These are phyloP conservation scores for Probaryconus sp. DNA, from an alignment of 1,140 invertebrate species.

Conservation along the genomic window DNA sequence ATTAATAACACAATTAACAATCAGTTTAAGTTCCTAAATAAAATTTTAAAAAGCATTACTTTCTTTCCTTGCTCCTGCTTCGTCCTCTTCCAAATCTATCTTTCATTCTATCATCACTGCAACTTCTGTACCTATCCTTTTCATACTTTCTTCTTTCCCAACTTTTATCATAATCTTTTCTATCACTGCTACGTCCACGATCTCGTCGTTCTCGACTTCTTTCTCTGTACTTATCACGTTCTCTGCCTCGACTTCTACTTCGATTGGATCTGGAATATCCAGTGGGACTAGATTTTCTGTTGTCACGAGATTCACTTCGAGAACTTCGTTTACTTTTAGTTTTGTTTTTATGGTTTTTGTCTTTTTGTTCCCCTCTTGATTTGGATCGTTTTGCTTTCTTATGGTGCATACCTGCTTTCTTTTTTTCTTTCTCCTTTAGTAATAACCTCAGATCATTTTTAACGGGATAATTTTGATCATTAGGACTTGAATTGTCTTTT, in stretches of 20 bases:
- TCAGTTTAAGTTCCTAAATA: conserved; percentile 18
- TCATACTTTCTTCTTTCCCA: conserved; percentile 68
- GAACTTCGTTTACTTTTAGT: conserved; percentile 60
- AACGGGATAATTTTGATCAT: conserved; percentile 59
- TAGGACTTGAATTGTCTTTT: conserved; percentile 52
- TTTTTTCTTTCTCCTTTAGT: conserved; percentile 77
- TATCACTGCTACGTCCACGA: conserved; percentile 65
- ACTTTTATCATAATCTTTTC: conserved; percentile 67
- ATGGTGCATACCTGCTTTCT: conserved; percentile 68
- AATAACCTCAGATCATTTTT: conserved; percentile 76
- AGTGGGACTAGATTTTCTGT: conserved; percentile 61
- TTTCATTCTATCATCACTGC: conserved; percentile 68
- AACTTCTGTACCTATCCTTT: conserved; percentile 67
- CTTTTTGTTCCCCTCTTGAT: conserved; percentile 73
- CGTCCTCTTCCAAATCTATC: conserved; percentile 67
- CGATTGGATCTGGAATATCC: conserved; percentile 50
- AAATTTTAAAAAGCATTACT: conserved; percentile 68
- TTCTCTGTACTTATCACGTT: conserved; percentile 60
- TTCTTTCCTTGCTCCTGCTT: conserved; percentile 74
- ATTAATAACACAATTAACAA: too few relatives aligned
- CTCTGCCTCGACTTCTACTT: conserved; percentile 67
- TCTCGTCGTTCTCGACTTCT: conserved; percentile 68
- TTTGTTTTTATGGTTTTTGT: conserved; percentile 68
- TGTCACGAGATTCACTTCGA: conserved; percentile 64
- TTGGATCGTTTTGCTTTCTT: conserved; percentile 65